Evolutionary conservation across 2,113 vertebrate species (phyloP), one percentile per base, ranked within the genome.

Genomic region (Emydocephalus ijimae): DNA sequence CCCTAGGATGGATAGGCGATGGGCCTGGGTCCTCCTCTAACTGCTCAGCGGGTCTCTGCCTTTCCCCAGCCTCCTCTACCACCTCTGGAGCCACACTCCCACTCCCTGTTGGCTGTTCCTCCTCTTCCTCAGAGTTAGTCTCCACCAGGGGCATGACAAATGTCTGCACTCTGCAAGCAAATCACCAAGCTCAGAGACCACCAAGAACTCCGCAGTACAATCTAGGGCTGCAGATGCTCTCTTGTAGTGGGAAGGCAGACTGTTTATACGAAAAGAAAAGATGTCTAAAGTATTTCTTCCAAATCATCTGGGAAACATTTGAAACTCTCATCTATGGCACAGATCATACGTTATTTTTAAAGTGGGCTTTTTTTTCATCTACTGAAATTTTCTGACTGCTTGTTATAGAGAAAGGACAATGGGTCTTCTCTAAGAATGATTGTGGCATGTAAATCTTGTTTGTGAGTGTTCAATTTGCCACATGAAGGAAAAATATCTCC

Each of bases 391-490:
- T 89, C 11, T 34, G 88, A 55, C 52, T 85, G 59, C 18, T 61
- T 92, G n/a, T 14, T 88, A n/a, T 74, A 74, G 24, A 34, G 29
- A 29, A 57, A 85, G 54, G 56, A 69, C 45, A 92, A 92, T 39
- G 45, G 29, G 64, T 88, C 23, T 6, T 74, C 88, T 61, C 12
- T 43, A 12, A 59, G 88, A 43, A 85, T 85, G 52, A 50, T n/a
- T 85, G 87, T 92, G 92, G 92, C 85, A 74, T 89, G 61, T 39
- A 45, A 59, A 85, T 20, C 55, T 92, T n/a, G 15, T 89, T 92
- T 89, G 39, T 89, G 88, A 54, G 39, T 85, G 29, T 11, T 87
- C 6, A 4, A n/a, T 34, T 90, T 93, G 57, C 52, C 88, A 74
- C 9, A 45, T 57, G 45, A 56, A 14, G 43, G 91, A 56, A 5